phyloP scores from a whole-genome alignment of 2,113 vertebrate genomes.

The Enhydra lutris region DNA sequence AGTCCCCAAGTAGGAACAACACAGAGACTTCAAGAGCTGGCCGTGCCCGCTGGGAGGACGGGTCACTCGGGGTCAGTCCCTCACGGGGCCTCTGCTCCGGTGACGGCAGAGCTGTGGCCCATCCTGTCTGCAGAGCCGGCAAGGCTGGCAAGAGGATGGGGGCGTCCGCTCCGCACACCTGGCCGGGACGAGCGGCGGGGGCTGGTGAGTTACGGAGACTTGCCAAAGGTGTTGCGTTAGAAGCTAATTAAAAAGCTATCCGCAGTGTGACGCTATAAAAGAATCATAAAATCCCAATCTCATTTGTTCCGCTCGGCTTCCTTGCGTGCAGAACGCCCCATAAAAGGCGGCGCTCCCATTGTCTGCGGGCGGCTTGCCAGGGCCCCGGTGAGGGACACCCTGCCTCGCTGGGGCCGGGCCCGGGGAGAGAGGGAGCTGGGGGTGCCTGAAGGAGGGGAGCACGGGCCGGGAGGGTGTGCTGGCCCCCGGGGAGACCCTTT shows the following conservation, averaged over 20 bases:
- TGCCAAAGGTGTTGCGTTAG: slow-evolving; percentile 79
- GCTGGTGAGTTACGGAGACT: slow-evolving; percentile 73
- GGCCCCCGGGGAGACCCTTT: too few species aligned
- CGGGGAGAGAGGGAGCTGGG: not conserved
- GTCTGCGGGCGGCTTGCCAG: slow-evolving; percentile 56
- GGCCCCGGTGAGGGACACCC: not conserved
- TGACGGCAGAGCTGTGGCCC: accelerated
- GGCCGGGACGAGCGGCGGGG: not conserved
- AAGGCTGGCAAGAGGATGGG: accelerated
- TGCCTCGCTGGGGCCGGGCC: not conserved
- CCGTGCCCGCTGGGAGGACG: accelerated
- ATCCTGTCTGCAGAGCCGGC: accelerated
- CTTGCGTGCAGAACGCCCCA: slow-evolving; percentile 73
- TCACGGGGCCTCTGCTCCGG: accelerated
- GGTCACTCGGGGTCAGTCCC: accelerated
- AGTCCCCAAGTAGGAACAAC: not conserved
- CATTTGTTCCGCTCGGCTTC: slow-evolving; percentile 82
- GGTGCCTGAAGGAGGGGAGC: slow-evolving; percentile 62
- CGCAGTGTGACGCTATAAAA: slow-evolving; percentile 76
- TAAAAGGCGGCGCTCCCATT: slow-evolving; percentile 67
- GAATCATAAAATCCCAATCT: slow-evolving; percentile 84
- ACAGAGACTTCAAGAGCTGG: too few species aligned
- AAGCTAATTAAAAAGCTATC: slow-evolving; percentile 80
- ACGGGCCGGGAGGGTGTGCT: not conserved
- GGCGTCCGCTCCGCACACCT: accelerated